Evolutionary conservation across 2,888 invertebrate genomes (phyloP).

Genomic region (Parelbella ahira): DNA sequence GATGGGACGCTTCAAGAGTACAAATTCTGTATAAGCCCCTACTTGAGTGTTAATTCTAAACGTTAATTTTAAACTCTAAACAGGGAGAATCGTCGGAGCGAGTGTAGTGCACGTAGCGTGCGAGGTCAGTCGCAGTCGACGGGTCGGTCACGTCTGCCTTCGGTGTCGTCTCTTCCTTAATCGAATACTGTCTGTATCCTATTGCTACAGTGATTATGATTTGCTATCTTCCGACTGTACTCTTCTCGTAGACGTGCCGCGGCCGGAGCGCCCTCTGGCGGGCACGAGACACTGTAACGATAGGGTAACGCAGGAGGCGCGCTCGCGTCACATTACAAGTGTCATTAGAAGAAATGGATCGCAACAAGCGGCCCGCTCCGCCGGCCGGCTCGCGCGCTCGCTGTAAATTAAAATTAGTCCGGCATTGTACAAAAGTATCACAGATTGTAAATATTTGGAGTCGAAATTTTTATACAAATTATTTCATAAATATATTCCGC

Average conservation of each 20-base stretch:
- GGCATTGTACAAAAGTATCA: constrained; percentile 70
- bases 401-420: constrained; percentile 68
- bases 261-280: constrained; percentile 31
- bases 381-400: constrained; percentile 45
- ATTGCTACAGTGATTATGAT: constrained; percentile 70
- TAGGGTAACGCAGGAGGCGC: constrained; percentile 57
- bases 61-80: constrained; percentile 66
- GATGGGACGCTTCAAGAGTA: constrained; percentile 82
- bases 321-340: constrained; percentile 59
- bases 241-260: constrained; percentile 34
- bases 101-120: constrained; percentile 46
- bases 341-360: constrained; percentile 71
- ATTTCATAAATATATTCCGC: constrained; percentile 70
- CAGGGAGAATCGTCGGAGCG: constrained; percentile 61
- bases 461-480: constrained; percentile 78
- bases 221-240: constrained; percentile 60
- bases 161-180: constrained; percentile 73
- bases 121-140: constrained; percentile 50
- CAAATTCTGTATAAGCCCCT: constrained; percentile 87
- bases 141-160: constrained; percentile 66
- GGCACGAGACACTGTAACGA: constrained; percentile 62
- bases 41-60: constrained; percentile 71
- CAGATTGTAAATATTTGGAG: constrained; percentile 75
- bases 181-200: constrained; percentile 62
- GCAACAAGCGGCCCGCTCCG: constrained; percentile 46